Conservation (phyloP, 2,888 invertebrate genomes). For the Lordiphosa fenestrarum region DNA sequence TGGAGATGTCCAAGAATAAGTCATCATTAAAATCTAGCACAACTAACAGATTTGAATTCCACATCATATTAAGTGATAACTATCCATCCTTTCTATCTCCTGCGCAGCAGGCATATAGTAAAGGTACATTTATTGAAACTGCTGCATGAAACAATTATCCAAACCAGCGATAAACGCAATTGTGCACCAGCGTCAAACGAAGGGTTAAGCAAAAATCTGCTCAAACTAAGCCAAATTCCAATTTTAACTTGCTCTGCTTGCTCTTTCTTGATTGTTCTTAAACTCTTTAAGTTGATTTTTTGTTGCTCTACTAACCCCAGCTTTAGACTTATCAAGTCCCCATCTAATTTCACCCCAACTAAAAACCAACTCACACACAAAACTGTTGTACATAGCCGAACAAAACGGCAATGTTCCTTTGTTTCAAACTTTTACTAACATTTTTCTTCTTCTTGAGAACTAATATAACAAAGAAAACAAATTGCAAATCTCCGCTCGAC, state of each 20-base stretch:
- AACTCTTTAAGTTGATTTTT: constrained; percentile 15
- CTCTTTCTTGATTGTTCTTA: neutral
- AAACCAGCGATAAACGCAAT: too few species aligned
- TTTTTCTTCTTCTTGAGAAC: constrained; percentile 10
- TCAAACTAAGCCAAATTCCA: neutral
- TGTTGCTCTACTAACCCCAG: constrained; percentile 20
- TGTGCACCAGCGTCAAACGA: too few species aligned
- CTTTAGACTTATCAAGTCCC: constrained; percentile 19
- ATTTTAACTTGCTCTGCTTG: constrained; percentile 1
- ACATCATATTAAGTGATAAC: too few species aligned
- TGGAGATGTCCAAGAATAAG: too few species aligned
- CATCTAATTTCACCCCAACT: constrained; percentile 10
- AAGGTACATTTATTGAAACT: too few species aligned
- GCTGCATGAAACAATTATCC: too few species aligned
- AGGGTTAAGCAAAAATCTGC: too few species aligned
- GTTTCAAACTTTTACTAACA: constrained; percentile 5
- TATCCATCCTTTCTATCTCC: too few species aligned
- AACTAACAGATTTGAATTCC: too few species aligned
- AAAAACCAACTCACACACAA: constrained; percentile 20
- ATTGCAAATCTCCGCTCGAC: constrained; percentile 3
- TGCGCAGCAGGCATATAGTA: too few species aligned
- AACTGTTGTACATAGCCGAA: constrained; percentile 29
- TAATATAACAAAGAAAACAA: constrained; percentile 11
- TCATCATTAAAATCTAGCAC: too few species aligned
- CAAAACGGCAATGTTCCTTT: neutral